These are phyloP conservation scores for Corythucha ciliata DNA, from an alignment of 2,888 invertebrate species.

Conservation along the genomic window DNA sequence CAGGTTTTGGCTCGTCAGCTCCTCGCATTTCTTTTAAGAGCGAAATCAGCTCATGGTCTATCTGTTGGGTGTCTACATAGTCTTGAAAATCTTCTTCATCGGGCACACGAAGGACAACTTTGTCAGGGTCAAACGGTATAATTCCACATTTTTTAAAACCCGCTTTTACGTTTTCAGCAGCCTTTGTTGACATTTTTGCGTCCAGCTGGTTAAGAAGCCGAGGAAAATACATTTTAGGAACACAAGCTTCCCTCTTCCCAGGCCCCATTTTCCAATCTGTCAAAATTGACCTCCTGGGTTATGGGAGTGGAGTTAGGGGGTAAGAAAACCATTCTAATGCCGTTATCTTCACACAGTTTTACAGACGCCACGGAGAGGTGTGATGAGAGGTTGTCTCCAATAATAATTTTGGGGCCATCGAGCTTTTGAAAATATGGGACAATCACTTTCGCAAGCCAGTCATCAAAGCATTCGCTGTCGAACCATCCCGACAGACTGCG, in stretches of 20 bases:
- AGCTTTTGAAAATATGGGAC: constrained; percentile 30
- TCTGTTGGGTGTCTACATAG: neutral
- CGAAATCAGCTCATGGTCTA: neutral
- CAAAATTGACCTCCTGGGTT: constrained; percentile 24
- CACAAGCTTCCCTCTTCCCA: constrained; percentile 11
- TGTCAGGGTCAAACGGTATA: constrained; percentile 2
- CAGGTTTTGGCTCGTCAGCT: constrained; percentile 7
- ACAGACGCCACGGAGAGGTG: constrained; percentile 26
- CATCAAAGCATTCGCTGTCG: constrained; percentile 34
- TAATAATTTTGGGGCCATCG: constrained; percentile 25
- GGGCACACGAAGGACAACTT: constrained; percentile 1
- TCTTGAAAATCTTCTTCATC: neutral
- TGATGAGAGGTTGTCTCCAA: constrained; percentile 30
- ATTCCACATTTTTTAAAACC: constrained; percentile 10
- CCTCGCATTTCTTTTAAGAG: constrained; percentile 13
- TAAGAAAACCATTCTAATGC: constrained; percentile 36
- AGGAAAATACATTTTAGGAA: constrained; percentile 27
- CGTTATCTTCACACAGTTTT: constrained; percentile 25
- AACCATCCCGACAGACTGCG: constrained; percentile 39
- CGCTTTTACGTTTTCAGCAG: neutral
- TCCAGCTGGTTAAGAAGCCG: constrained; percentile 12
- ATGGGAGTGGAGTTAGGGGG: constrained; percentile 32
- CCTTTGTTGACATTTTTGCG: neutral
- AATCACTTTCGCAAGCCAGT: constrained; percentile 13
- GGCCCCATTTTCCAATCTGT: constrained; percentile 20